Percentiles rank a stretch among this genome's conserved stretches.
Evolutionary conservation across 2,797 vertebrate species (phyloP).

Genomic region (Epinephelus malabaricus): DNA sequence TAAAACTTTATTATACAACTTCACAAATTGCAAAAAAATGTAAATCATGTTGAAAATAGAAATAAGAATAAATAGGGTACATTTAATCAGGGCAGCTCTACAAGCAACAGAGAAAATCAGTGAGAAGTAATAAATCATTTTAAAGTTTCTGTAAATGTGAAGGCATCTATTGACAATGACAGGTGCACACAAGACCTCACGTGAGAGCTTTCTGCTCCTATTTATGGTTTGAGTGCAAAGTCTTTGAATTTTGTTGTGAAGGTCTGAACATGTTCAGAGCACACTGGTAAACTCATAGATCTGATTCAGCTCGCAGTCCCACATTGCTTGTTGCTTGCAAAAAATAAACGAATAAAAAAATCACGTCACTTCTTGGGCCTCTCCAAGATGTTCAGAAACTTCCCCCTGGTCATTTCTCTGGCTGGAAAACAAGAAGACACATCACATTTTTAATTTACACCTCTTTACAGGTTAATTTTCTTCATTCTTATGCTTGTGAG

Average conservation of each 20-base stretch:
- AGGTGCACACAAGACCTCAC: constrained; percentile 34
- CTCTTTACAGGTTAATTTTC: neutral
- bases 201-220: constrained; percentile 22
- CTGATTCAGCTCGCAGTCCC: constrained; percentile 30
- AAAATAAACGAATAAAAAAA: neutral
- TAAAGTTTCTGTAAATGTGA: constrained; percentile 39
- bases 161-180: constrained; percentile 40
- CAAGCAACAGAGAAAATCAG: constrained; percentile 38
- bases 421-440: constrained; percentile 86
- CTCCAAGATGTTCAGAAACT: constrained; percentile 98
- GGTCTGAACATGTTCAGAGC: constrained; percentile 34
- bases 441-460: constrained; percentile 21
- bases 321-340: constrained; percentile 16
- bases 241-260: constrained; percentile 46
- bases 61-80: constrained; percentile 79
- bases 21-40: constrained; percentile 63
- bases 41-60: constrained; percentile 64
- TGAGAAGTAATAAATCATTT: constrained; percentile 24
- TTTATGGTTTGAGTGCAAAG: constrained; percentile 43
- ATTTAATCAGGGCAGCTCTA: constrained; percentile 49
- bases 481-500: neutral
- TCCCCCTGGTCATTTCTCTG: constrained; percentile 98
- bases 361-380: constrained; percentile 93
- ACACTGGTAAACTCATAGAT: constrained; percentile 26
- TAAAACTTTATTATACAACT: constrained; percentile 80